Percentiles rank a stretch among this genome's conserved stretches.
phyloP scores from a whole-genome alignment of 92 coral and sea anemone species.

The Parazoanthus swiftii region DNA sequence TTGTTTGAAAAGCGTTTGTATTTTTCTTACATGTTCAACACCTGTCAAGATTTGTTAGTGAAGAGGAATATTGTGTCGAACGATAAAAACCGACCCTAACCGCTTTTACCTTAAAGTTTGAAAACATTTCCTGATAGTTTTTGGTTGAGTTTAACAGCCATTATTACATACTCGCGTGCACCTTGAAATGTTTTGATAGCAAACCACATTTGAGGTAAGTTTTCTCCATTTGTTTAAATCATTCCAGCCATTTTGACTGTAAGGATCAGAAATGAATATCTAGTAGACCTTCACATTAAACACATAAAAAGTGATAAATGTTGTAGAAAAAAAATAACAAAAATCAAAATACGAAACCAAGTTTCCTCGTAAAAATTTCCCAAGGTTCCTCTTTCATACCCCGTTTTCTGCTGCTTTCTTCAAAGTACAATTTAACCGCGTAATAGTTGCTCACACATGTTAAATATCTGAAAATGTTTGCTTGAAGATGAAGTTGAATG shows the following conservation, averaged over 20 bases:
- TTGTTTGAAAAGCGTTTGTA: not conserved
- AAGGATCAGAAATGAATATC: not conserved
- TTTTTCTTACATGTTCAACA: not conserved
- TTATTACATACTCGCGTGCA: no score
- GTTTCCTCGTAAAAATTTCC: not conserved
- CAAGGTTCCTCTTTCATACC: not conserved
- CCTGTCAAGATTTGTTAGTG: not conserved
- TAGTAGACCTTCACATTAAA: not conserved
- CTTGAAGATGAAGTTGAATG: not conserved
- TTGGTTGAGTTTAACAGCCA: not conserved
- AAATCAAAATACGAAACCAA: no score
- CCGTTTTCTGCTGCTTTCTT: not conserved
- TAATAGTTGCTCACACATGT: no score
- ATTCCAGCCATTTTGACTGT: not conserved
- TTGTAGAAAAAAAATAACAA: not conserved
- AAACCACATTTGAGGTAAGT: not conserved
- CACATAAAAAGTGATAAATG: not conserved
- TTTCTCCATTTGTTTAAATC: not conserved
- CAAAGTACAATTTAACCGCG: no score
- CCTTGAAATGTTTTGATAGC: no score
- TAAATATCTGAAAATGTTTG: not conserved
- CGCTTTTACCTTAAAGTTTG: no score
- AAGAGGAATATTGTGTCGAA: no score
- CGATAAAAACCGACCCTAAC: not conserved
- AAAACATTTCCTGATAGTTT: not conserved